Conservation (phyloP, 1,140 invertebrate genomes). For the Ridgeia piscesae region DNA sequence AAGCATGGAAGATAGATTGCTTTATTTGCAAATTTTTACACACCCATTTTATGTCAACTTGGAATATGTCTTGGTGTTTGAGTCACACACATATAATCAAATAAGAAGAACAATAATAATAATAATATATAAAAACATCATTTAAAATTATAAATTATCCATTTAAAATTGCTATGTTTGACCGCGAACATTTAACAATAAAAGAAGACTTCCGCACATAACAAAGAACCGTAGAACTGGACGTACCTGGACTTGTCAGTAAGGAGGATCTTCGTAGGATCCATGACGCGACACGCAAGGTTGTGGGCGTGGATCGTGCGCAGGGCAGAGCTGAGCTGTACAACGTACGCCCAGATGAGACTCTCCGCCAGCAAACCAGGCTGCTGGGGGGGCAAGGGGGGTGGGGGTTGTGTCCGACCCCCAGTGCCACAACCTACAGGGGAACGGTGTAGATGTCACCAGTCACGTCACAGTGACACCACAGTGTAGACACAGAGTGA, state of each 20-base stretch:
- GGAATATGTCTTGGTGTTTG: no score
- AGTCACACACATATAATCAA: no score
- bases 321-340: constrained; percentile 92
- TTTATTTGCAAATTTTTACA: no score
- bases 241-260: constrained; percentile 65
- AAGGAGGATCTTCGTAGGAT: constrained; percentile 86
- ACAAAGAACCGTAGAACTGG: background rate
- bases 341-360: constrained; percentile 92
- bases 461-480: background rate
- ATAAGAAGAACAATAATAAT: no score
- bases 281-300: constrained; percentile 72
- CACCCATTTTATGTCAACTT: no score
- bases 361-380: constrained; percentile 80
- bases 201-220: no score
- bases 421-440: constrained; percentile 64
- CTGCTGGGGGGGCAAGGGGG: constrained; percentile 30
- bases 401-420: background rate
- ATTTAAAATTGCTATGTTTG: no score
- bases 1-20: no score
- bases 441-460: background rate
- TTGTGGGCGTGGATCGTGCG: constrained; percentile 85
- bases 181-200: no score
- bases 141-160: no score
- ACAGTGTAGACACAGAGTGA: background rate
- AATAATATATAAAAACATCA: no score